Conservation (phyloP, 2,797 vertebrate genomes). For the Crypturellus tataupa region DNA sequence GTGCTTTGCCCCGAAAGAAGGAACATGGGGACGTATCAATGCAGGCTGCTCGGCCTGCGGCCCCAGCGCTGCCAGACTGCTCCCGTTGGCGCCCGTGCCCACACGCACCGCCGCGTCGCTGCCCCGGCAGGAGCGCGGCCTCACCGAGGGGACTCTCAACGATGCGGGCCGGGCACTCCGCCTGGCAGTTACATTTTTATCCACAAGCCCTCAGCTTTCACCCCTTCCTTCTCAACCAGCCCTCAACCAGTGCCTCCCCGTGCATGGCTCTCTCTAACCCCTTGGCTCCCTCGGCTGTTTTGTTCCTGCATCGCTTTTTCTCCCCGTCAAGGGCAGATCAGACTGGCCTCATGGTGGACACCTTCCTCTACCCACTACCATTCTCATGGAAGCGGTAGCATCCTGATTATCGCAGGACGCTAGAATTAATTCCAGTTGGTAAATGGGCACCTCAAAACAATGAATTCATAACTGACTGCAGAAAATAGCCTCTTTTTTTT, state of each 20-base stretch:
- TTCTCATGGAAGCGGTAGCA: not conserved
- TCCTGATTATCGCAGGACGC: not conserved
- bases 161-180: not conserved
- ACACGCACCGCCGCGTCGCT: too few relatives aligned
- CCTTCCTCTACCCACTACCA: not conserved
- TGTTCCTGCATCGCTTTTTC: not conserved
- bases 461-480: not conserved
- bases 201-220: not conserved
- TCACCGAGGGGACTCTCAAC: not conserved
- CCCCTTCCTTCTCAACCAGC: not conserved
- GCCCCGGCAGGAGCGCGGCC: not conserved
- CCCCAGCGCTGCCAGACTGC: not conserved
- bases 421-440: not conserved
- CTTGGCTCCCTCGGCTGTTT: not conserved
- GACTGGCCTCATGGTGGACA: not conserved
- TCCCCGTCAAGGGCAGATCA: not conserved
- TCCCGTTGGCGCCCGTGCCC: too few relatives aligned
- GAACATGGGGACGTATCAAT: not conserved
- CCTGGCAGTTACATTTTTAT: not conserved
- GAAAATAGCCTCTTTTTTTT: not conserved
- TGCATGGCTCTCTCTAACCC: rapidly evolving
- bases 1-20: not conserved
- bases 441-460: not conserved
- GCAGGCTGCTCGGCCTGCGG: not conserved
- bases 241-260: not conserved